Percentiles rank a stretch among this genome's conserved stretches.
Evolutionary conservation across 1,140 invertebrate species (phyloP).

Genomic region (Diabrotica undecimpunctata): DNA sequence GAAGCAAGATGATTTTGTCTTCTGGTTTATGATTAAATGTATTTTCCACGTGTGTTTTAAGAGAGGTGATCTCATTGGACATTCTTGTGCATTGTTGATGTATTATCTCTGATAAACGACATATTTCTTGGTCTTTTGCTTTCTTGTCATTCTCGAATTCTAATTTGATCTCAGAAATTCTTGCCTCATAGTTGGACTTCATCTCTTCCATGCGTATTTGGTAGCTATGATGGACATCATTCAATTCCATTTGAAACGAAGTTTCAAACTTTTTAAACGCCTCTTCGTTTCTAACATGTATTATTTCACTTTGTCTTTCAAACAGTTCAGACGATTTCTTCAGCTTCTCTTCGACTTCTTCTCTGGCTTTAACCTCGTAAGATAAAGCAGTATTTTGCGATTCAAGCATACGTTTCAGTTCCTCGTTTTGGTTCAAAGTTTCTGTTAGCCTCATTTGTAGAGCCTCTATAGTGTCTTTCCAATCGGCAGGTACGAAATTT

Average conservation of each 20-base stretch:
- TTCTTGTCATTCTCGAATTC: slow-evolving; percentile 18
- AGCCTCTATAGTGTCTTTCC: slow-evolving; percentile 32
- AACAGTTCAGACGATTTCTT: slow-evolving; percentile 13
- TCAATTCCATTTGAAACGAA: slow-evolving; percentile 5
- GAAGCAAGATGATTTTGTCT: slow-evolving; percentile 26
- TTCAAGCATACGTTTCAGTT: slow-evolving; percentile 25
- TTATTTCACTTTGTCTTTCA: slow-evolving; percentile 20
- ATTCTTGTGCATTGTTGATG: slow-evolving; percentile 29
- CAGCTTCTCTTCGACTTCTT: slow-evolving; percentile 12
- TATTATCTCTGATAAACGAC: slow-evolving; percentile 27
- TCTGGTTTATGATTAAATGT: slow-evolving; percentile 15
- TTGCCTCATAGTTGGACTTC: slow-evolving; percentile 12
- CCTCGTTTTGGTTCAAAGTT: slow-evolving; percentile 32
- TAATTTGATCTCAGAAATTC: slow-evolving; percentile 10
- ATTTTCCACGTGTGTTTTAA: slow-evolving; percentile 24
- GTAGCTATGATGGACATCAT: slow-evolving; percentile 13
- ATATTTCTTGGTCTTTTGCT: slow-evolving; percentile 28
- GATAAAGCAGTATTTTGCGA: slow-evolving; percentile 8
- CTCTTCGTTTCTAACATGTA: slow-evolving; percentile 1
- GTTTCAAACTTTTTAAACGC: slow-evolving; percentile 14
- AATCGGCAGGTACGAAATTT: slow-evolving; percentile 26
- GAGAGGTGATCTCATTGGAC: slow-evolving; percentile 26
- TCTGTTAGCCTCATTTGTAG: slow-evolving; percentile 31
- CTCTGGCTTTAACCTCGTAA: background rate
- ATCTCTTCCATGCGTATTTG: slow-evolving; percentile 20